Base-by-base conservation (phyloP, 2,797 vertebrate species). In the Hemitrygon akajei region DNA sequence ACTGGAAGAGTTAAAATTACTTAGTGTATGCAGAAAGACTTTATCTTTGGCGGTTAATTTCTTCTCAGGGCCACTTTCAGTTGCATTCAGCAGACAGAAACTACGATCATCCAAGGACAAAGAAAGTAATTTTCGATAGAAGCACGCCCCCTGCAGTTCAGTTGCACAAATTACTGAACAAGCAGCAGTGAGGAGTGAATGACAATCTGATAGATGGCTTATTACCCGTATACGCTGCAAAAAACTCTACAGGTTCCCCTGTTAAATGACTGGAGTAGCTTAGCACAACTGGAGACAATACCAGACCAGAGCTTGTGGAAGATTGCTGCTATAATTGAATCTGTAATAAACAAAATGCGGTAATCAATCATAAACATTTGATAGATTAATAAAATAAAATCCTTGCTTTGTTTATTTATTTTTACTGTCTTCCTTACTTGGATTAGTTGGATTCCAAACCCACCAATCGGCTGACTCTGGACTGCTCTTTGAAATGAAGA, bases 91-190 rank as follows among this genome's bases (percentile, higher is more conserved):
- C n/a, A 37, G 18, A 9, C 60, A 89, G 58, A 27, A 27, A 34
- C 18, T 7, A 69, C 22, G 10, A 66, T 20, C n/a, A 30, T 63
- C 1, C 37, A n/a, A 9, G 9, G 60, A 89, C 18, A 37, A 7
- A n/a, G 60, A n/a, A 69, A 69, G 16, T 34, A 3, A 89, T 69
- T 89, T 89, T 66, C 60, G 89, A 69, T n/a, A 89, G 66, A 89
- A 89, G 86, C 9, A 37, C 86, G 37, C 86, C 86, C 86, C 63
- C 86, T 89, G 86, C 86, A 69, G 86, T 20, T n/a, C 5, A 37
- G 60, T 63, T 25, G n/a, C n/a, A 22, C 86, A 69, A 20, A 89
- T 89, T 89, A 37, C 86, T 10, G 10, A 18, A 89, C 60, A 60
- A 6, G 37, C 16, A 0, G 47, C 4, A 0, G 47, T 86, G 82